Evolutionary conservation across 2,888 invertebrate genomes (phyloP), one percentile per base, ranked within the genome.

Genomic region (Melinaea menophilus): DNA sequence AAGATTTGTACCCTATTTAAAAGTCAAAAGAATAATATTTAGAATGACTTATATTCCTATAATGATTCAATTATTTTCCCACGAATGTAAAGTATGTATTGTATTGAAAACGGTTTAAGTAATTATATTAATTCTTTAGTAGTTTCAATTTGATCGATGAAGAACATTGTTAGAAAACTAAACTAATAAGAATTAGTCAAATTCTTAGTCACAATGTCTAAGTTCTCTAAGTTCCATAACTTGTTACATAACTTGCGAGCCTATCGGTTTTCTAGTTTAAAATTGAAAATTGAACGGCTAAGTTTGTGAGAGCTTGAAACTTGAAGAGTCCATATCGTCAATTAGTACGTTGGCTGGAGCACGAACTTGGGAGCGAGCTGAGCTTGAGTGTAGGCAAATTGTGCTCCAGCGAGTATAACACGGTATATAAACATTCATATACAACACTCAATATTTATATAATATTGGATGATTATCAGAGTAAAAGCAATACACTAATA

Each of bases 251-350:
- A 87, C 77, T 86, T 85, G 64, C 68, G 66, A 69, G 71, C 73
- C 76, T 74, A 73, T 69, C 69, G 71, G 77, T 77, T 79, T 83
- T 75, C 75, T 82, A 83, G 84, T 87, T 86, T 84, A 80, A 88
- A 87, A 85, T 85, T 83, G 79, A 76, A 82, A 84, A 85, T 83
- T 79, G 78, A 79, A 81, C 79, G 76, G 75, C 71, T 59, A 82
- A 87, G 82, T 87, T 86, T 72, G 78, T 72, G 75, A 67, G 70
- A 71, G 78, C 79, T 77, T 71, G 71, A 78, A 81, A 81, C 82
- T 83, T 82, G 73, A 74, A 82, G 81, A 76, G 79, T 79, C 81
- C 82, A 86, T 87, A 81, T 85, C 86, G 82, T 85, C 86, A 89
- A 88, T 89, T 90, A 88, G 82, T 82, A 77, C 77, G 77, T 64